Percentiles rank a stretch among this genome's conserved stretches.
Conservation (phyloP, 2,888 invertebrate species). For the Pogonocherus hispidulus region DNA sequence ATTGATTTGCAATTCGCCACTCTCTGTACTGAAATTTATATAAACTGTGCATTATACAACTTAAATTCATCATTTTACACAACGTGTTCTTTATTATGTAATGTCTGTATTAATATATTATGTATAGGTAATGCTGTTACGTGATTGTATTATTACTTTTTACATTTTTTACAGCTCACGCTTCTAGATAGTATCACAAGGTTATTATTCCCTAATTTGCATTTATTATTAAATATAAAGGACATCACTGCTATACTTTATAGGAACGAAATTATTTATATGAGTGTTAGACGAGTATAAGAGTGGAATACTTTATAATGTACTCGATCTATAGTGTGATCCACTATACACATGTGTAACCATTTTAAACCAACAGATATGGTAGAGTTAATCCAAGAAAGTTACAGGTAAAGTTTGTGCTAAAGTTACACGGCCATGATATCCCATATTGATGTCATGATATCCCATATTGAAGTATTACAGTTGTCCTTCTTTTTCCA, state of each 20-base stretch:
- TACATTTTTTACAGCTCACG: conserved; percentile 13
- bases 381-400: too few relatives aligned
- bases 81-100: conserved; percentile 35
- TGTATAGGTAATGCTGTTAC: conserved; percentile 31
- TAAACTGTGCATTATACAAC: conserved; percentile 42
- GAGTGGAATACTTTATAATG: too few relatives aligned
- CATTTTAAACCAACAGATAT: too few relatives aligned
- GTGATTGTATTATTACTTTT: conserved; percentile 27
- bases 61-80: conserved; percentile 41
- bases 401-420: too few relatives aligned
- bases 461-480: too few relatives aligned
- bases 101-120: conserved; percentile 32
- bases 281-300: too few relatives aligned
- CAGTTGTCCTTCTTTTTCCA: too few relatives aligned
- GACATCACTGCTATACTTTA: neutral
- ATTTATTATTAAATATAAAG: neutral
- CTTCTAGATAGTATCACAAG: conserved; percentile 28
- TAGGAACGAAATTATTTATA: too few relatives aligned
- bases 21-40: conserved; percentile 37
- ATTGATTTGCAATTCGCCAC: conserved; percentile 40
- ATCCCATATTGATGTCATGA: too few relatives aligned
- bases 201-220: conserved; percentile 16
- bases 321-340: too few relatives aligned
- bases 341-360: too few relatives aligned
- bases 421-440: too few relatives aligned